A percentile compares a stretch with the other conserved stretches of the same genome.
Evolutionary conservation across 2,113 vertebrate species (phyloP).

Genomic region (Phalacrocorax aristotelis): DNA sequence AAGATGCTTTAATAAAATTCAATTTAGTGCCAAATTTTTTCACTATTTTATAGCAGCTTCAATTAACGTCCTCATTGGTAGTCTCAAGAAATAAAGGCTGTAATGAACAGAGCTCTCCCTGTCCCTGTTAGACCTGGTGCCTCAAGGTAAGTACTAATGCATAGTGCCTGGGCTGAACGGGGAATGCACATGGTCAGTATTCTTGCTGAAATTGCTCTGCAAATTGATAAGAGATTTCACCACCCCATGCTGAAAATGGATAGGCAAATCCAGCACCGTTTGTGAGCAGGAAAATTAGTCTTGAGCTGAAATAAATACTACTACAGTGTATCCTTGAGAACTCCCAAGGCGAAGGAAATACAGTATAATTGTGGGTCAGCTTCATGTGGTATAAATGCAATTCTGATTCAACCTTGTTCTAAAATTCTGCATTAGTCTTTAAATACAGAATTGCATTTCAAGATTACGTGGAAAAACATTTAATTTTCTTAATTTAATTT

Average conservation of each 20-base stretch:
- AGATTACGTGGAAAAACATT: background rate
- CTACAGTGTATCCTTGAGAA: background rate
- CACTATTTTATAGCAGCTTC: background rate
- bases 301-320: conserved; percentile 7
- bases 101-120: background rate
- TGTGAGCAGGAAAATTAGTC: background rate
- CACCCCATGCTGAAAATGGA: background rate
- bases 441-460: conserved; percentile 15
- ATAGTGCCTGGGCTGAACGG: background rate
- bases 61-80: background rate
- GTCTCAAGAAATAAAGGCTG: background rate
- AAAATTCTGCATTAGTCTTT: conserved; percentile 5
- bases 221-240: background rate
- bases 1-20: background rate
- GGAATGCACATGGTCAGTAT: background rate
- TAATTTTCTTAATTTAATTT: conserved; percentile 36
- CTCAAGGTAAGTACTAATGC: background rate
- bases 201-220: background rate
- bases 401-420: background rate
- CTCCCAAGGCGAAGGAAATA: background rate
- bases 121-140: background rate
- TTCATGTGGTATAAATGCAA: background rate
- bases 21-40: background rate
- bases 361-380: background rate
- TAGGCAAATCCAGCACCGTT: background rate